Evolutionary conservation across 2,888 invertebrate genomes (phyloP).

Genomic region (Caenorhabditis sp.): DNA sequence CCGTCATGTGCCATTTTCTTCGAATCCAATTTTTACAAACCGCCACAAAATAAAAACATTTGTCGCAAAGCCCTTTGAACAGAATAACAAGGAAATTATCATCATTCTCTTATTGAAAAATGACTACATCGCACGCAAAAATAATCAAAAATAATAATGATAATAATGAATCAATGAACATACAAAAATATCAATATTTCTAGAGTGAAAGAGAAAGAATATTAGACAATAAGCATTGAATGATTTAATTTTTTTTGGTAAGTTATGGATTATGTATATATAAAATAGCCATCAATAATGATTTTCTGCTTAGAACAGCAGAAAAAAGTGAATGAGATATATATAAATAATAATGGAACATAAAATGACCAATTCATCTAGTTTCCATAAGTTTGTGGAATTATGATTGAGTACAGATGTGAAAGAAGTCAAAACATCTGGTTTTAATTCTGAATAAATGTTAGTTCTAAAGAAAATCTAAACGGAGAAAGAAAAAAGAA

Average conservation of each 20-base stretch:
- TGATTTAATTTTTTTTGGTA: too few relatives aligned
- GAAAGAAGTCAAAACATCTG: conserved; percentile 16
- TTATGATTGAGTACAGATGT: conserved; percentile 1
- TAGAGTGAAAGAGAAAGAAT: neutral
- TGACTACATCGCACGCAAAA: neutral
- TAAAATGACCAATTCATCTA: conserved; percentile 13
- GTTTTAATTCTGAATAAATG: conserved; percentile 13
- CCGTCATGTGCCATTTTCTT: too few relatives aligned
- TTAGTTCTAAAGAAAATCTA: neutral
- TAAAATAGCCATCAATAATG: neutral
- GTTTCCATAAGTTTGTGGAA: conserved; percentile 6
- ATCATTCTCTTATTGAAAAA: neutral
- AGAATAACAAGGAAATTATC: neutral
- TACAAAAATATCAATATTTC: neutral
- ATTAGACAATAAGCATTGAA: too few relatives aligned
- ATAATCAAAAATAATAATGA: neutral
- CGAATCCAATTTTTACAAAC: neutral
- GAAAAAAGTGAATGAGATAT: neutral
- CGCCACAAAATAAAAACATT: neutral
- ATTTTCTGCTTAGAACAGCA: conserved; percentile 1
- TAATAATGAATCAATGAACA: neutral
- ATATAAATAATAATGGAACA: neutral
- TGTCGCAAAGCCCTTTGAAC: neutral
- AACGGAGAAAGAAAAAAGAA: neutral
- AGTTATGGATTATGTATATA: too few relatives aligned